Conservation (phyloP, 2,113 vertebrate genomes). For the Noctilio leporinus region DNA sequence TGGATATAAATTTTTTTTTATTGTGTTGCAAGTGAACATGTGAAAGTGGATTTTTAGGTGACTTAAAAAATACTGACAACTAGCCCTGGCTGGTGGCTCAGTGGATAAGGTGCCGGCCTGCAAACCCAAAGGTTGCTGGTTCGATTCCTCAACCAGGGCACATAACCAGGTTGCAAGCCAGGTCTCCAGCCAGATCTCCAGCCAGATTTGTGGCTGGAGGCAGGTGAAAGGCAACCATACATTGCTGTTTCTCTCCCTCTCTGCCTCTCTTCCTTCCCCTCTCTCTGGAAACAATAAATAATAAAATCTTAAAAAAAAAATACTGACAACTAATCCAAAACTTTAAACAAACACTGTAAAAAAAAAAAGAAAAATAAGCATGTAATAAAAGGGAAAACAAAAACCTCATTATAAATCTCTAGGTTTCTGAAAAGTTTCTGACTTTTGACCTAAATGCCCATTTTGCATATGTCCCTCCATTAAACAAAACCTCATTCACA, state of each 20-base stretch:
- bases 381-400: not conserved
- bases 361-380: not conserved
- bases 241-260: too few relatives aligned
- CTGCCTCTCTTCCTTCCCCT: too few relatives aligned
- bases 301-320: too few relatives aligned
- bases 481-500: constrained; percentile 43
- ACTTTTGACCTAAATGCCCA: not conserved
- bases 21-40: not conserved
- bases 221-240: too few relatives aligned
- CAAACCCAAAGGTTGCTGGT: too few relatives aligned
- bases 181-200: too few relatives aligned
- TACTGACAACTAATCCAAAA: not conserved
- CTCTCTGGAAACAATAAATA: too few relatives aligned
- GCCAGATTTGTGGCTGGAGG: too few relatives aligned
- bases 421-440: not conserved
- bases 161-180: too few relatives aligned
- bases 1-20: not conserved
- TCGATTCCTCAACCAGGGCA: too few relatives aligned
- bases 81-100: too few relatives aligned
- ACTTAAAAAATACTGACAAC: not conserved
- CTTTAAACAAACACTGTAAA: not conserved
- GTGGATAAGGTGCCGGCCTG: too few relatives aligned
- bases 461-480: not conserved
- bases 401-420: not conserved
- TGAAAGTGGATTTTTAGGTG: not conserved